These are phyloP conservation scores for Tauraco hartlaubi DNA, from an alignment of 2,797 vertebrate species.

Conservation along the genomic window DNA sequence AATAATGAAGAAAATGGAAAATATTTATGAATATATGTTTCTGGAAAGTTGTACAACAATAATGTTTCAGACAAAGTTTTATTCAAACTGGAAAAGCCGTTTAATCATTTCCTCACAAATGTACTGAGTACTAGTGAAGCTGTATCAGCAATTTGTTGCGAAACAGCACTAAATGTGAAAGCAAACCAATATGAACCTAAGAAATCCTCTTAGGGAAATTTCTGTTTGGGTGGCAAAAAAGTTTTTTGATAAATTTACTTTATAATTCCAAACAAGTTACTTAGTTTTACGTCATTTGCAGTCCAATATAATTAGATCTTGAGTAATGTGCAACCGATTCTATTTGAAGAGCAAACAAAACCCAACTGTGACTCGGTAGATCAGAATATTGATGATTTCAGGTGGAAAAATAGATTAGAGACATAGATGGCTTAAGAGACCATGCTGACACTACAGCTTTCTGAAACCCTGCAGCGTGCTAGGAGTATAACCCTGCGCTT, in stretches of 20 bases:
- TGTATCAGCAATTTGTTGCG: not conserved
- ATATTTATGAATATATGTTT: not conserved
- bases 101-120: not conserved
- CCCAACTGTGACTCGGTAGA: not conserved
- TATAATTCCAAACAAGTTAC: not conserved
- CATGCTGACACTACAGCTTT: not conserved
- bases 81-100: not conserved
- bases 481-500: not conserved
- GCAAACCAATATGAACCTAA: not conserved
- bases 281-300: not conserved
- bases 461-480: not conserved
- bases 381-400: slow-evolving; percentile 28
- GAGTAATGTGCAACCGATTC: not conserved
- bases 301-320: not conserved
- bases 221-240: slow-evolving; percentile 1
- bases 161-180: slow-evolving; percentile 12
- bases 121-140: not conserved
- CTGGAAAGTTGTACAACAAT: not conserved
- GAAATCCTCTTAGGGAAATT: slow-evolving; percentile 12
- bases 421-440: not conserved
- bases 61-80: not conserved
- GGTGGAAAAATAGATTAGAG: not conserved
- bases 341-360: slow-evolving; percentile 9
- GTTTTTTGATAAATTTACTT: not conserved
- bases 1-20: not conserved